Evolutionary conservation across 1,140 invertebrate genomes (phyloP).

Genomic region (Berghia stephanieae): DNA sequence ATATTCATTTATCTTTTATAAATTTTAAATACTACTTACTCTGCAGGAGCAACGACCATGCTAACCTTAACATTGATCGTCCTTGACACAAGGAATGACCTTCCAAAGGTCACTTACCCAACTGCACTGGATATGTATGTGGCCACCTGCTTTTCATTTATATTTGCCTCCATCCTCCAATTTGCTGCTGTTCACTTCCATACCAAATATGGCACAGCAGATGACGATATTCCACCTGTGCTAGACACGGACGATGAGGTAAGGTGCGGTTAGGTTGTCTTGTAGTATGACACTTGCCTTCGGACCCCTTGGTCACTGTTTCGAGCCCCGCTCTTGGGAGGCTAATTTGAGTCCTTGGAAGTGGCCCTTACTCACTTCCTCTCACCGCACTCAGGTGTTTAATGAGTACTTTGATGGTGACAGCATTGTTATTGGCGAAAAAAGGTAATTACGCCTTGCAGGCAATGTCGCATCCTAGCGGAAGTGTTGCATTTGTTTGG

Average conservation of each 20-base stretch:
- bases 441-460: too few relatives aligned
- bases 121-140: constrained; percentile 89
- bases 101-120: constrained; percentile 87
- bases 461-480: too few relatives aligned
- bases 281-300: not conserved
- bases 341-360: too few relatives aligned
- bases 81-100: constrained; percentile 83
- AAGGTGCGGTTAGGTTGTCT: not conserved
- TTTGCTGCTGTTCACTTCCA: constrained; percentile 90
- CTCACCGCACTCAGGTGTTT: too few relatives aligned
- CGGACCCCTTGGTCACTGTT: not conserved
- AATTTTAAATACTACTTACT: not conserved
- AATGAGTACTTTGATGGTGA: too few relatives aligned
- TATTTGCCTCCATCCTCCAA: constrained; percentile 81
- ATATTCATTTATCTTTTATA: too few relatives aligned
- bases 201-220: constrained; percentile 88
- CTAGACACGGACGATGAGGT: constrained; percentile 21
- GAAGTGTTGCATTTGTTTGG: too few relatives aligned
- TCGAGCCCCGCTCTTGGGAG: too few relatives aligned
- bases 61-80: constrained; percentile 90
- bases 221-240: constrained; percentile 21
- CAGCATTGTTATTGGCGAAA: too few relatives aligned
- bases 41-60: constrained; percentile 83
- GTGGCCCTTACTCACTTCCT: too few relatives aligned
- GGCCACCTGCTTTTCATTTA: constrained; percentile 85